A percentile compares a stretch with the other conserved stretches of the same genome.
Conservation (phyloP, 2,888 invertebrate genomes). For the Cloeon dipterum region DNA sequence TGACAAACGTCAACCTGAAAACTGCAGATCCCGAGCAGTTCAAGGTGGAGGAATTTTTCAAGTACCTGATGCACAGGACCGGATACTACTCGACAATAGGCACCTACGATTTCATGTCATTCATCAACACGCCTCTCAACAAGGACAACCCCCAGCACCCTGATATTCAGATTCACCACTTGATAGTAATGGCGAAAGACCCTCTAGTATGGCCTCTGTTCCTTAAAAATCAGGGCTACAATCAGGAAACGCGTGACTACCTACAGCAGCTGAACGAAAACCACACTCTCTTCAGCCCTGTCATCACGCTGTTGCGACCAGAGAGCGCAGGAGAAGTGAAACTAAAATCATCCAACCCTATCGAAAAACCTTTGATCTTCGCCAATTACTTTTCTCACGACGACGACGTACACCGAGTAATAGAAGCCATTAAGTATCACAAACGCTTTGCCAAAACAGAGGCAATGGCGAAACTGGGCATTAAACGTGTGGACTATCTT, state of each 20-base stretch:
- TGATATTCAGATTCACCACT: not conserved
- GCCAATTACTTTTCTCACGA: not conserved
- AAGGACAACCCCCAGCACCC: slow-evolving; percentile 1
- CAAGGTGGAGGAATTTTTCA: slow-evolving; percentile 16
- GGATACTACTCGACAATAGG: slow-evolving; percentile 24
- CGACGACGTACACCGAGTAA: not conserved
- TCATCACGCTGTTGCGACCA: not conserved
- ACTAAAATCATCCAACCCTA: not conserved
- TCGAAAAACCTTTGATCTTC: not conserved
- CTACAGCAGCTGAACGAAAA: too few relatives aligned
- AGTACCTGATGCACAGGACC: slow-evolving; percentile 23
- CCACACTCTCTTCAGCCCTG: too few relatives aligned
- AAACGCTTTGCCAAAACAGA: slow-evolving; percentile 23
- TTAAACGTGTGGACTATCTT: slow-evolving; percentile 20
- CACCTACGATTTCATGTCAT: not conserved
- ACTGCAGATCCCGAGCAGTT: not conserved
- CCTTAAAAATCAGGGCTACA: too few relatives aligned
- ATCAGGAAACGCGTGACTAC: too few relatives aligned
- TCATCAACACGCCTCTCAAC: not conserved
- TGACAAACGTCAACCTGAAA: not conserved
- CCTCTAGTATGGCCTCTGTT: too few relatives aligned
- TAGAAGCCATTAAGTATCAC: not conserved
- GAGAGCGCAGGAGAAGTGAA: not conserved
- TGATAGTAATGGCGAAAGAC: not conserved
- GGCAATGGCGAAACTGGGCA: slow-evolving; percentile 30